Base-by-base conservation (phyloP, 2,113 vertebrate species). In the Cottus gobio region DNA sequence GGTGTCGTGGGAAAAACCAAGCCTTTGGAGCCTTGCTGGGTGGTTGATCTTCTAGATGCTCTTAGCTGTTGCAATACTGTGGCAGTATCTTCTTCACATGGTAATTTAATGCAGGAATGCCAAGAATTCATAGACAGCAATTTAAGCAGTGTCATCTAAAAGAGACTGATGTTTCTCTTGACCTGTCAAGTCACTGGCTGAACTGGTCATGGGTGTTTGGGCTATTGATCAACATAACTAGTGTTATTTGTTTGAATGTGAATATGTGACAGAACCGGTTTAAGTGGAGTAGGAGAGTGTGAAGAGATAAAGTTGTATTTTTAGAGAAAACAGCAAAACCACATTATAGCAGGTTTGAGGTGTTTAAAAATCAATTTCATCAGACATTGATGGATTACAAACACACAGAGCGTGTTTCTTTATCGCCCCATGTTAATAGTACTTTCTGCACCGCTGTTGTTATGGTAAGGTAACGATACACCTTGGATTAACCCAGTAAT, bases 161-260 rank as follows among this genome's bases (percentile, higher is more conserved):
- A 82, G 95, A 97, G 96, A 97, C 95, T 96, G 96, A 97, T 96
- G 95, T 94, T 62, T 77, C 84, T 83, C 71, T 87, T 87, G 87
- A 95, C 94, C 91, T 90, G 90, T 75, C 88, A 85, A 90, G 91
- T 91, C 86, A 24, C 42, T 58, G 72, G 39, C 66, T 73, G 63
- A 72, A 52, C 46, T 44, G 71, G 56, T 83, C 82, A 44, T 75
- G 57, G 63, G 42, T 73, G 66, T 80, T 84, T 75, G 50, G 48
- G 37, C 71, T 20, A 36, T 13, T 89, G 82, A 79, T 70, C 18
- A 37, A 63, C 34, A 39, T 56, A n/a, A 61, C 42, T 60, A 57
- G 34, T 63, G 46, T 67, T 66, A 22, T 77, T 68, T 28, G 36
- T 46, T 62, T 68, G 42, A 62, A 58, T 76, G 75, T 15, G 28